A percentile compares a stretch with the other conserved stretches of the same genome.
Conservation (phyloP, 2,888 invertebrate genomes). For the Toxonevra muliebris region DNA sequence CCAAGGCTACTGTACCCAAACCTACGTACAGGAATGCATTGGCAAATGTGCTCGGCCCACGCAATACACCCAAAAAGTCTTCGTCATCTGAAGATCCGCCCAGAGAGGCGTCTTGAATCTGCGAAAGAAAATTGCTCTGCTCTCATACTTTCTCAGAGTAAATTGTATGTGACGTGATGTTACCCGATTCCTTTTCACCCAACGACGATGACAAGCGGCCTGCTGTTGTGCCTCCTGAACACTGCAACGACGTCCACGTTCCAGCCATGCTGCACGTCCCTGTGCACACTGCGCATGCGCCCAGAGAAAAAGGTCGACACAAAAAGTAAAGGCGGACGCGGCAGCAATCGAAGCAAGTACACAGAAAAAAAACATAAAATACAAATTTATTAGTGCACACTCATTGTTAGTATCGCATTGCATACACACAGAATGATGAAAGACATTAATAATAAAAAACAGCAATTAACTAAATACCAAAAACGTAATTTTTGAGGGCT, state of each 20-base stretch:
- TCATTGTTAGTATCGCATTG: neutral
- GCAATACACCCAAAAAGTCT: constrained; percentile 73
- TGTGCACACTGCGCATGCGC: constrained; percentile 74
- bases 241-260: constrained; percentile 71
- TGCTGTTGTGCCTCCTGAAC: constrained; percentile 77
- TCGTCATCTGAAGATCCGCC: constrained; percentile 81
- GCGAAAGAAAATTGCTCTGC: constrained; percentile 33
- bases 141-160: no score
- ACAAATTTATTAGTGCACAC: neutral
- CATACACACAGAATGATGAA: neutral
- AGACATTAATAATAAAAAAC: neutral
- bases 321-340: neutral
- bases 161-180: constrained; percentile 45
- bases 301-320: neutral
- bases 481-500: no score
- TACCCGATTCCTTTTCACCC: constrained; percentile 90
- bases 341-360: neutral
- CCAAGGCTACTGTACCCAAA: constrained; percentile 82
- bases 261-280: constrained; percentile 86
- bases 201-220: constrained; percentile 73
- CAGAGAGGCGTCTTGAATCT: constrained; percentile 87
- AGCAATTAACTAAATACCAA: neutral
- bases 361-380: constrained; percentile 2
- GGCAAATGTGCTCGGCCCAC: constrained; percentile 82
- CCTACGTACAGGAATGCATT: constrained; percentile 87